Conservation (phyloP, 2,888 invertebrate species). For the Ormyrus labotus region DNA sequence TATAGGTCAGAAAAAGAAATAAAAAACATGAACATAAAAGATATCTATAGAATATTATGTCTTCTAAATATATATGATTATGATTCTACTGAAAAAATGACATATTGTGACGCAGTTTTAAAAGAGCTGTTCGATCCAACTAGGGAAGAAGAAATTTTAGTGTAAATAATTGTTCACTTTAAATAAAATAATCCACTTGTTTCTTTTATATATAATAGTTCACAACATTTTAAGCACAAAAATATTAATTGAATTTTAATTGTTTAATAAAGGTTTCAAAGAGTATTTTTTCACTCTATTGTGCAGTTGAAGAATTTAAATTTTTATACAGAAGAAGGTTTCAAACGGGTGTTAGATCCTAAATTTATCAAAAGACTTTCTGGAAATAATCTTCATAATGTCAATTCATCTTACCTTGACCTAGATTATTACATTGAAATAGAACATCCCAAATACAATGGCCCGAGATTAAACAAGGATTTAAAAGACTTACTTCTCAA, state of each 20-base stretch:
- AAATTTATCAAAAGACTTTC: conserved; percentile 79
- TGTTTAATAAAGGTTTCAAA: conserved; percentile 7
- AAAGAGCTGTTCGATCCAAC: conserved; percentile 77
- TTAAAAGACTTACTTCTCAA: conserved; percentile 78
- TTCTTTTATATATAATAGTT: no score
- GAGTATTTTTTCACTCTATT: conserved; percentile 42
- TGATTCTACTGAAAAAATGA: conserved; percentile 64
- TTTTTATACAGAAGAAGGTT: conserved; percentile 58
- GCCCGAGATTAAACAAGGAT: conserved; percentile 78
- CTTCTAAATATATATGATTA: conserved; percentile 80
- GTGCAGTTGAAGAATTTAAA: conserved; percentile 56
- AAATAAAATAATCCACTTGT: no score
- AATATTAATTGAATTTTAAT: no score
- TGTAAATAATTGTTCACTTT: conserved; percentile 54
- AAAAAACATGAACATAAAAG: conserved; percentile 80
- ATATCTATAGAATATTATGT: conserved; percentile 84
- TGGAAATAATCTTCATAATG: conserved; percentile 74
- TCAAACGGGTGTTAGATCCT: conserved; percentile 77
- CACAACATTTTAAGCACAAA: no score
- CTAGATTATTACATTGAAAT: conserved; percentile 81
- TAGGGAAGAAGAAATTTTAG: conserved; percentile 78
- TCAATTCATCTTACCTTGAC: conserved; percentile 80
- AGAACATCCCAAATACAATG: conserved; percentile 79
- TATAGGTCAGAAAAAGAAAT: conserved; percentile 76
- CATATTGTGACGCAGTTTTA: conserved; percentile 75